Evolutionary conservation across 2,113 vertebrate genomes (phyloP).

Genomic region (Sorex araneus): DNA sequence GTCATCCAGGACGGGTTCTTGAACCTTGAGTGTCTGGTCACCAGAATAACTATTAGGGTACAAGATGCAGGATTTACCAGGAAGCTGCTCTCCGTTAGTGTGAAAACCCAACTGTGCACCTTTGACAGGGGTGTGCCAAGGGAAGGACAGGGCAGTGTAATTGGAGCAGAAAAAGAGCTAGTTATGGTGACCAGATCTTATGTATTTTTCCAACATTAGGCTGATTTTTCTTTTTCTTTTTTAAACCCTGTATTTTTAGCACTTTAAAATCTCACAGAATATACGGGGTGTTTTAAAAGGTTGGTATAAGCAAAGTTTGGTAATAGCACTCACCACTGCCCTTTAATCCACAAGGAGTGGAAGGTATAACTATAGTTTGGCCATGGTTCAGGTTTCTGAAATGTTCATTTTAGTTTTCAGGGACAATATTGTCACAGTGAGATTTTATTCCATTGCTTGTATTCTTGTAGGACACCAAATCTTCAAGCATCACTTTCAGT

Average conservation of each 20-base stretch:
- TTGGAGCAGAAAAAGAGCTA: neutral
- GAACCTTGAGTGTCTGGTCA: neutral
- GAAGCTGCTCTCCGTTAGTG: neutral
- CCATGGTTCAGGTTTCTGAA: neutral
- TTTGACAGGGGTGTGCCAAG: neutral
- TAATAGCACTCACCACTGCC: neutral
- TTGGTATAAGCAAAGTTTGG: neutral
- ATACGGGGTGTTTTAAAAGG: constrained; percentile 33
- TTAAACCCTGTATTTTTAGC: neutral
- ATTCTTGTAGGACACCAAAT: neutral
- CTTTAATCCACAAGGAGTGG: neutral
- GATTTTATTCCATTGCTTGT: too few species aligned
- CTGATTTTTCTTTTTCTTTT: neutral
- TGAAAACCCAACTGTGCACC: neutral
- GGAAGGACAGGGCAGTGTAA: neutral
- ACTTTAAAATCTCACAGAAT: constrained; percentile 10
- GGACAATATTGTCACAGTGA: neutral
- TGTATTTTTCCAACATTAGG: neutral
- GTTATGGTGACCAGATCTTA: neutral
- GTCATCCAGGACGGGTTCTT: too few species aligned
- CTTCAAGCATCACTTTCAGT: neutral
- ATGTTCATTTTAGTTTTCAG: neutral
- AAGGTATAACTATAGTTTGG: neutral
- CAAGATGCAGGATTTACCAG: too few species aligned
- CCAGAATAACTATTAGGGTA: neutral